Percentiles rank a stretch among this genome's conserved stretches.
phyloP scores from a whole-genome alignment of 2,113 vertebrate species.

The Candoia aspera region DNA sequence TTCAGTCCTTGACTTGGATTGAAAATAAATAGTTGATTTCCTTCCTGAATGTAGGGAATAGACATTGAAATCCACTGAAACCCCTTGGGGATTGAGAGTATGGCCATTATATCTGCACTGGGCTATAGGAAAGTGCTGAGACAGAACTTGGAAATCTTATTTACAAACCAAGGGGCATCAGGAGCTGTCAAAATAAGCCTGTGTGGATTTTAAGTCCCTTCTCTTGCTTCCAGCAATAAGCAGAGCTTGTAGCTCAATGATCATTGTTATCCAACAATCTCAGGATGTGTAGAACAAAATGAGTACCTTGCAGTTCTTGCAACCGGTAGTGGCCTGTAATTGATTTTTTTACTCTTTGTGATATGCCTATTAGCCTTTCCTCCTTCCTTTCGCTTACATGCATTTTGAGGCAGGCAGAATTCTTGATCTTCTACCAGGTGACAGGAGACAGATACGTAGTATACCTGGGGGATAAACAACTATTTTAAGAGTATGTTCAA shows the following conservation, averaged over 20 bases:
- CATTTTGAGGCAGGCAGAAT: background rate
- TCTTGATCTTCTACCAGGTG: background rate
- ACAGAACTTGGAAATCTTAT: background rate
- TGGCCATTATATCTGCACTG: background rate
- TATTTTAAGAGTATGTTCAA: background rate
- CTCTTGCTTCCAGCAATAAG: constrained; percentile 23
- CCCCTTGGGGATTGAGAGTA: background rate
- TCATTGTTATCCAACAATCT: constrained; percentile 9
- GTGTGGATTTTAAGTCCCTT: constrained; percentile 24
- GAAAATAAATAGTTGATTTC: background rate
- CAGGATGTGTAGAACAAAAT: constrained; percentile 24
- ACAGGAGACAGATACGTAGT: background rate
- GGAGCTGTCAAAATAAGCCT: background rate
- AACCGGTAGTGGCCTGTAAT: background rate
- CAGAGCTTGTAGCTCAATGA: constrained; percentile 10
- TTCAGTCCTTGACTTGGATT: background rate
- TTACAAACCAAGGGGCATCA: background rate
- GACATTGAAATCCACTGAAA: background rate
- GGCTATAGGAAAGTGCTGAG: background rate
- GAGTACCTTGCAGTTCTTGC: constrained; percentile 21
- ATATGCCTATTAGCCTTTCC: background rate
- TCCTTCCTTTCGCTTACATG: background rate
- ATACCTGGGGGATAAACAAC: background rate
- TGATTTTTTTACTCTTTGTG: background rate
- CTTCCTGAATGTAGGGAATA: background rate